These are phyloP conservation scores for Pseudomyrmex concolor DNA, from an alignment of 1,140 invertebrate genomes.

Conservation along the genomic window DNA sequence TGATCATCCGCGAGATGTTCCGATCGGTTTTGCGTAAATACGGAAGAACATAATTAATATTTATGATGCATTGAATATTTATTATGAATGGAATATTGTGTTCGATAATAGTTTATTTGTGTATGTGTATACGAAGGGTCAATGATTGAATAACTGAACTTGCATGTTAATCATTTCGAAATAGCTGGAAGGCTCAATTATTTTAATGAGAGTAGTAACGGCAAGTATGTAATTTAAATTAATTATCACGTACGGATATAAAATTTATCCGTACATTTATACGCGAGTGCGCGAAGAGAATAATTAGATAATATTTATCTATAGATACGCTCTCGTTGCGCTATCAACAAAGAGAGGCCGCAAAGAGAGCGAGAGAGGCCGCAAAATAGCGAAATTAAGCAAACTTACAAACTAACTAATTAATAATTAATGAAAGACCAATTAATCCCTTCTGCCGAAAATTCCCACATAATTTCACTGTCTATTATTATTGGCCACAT, in stretches of 20 bases:
- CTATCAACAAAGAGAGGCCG: constrained; percentile 13
- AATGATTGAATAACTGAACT: constrained; percentile 31
- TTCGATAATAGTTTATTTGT: neutral
- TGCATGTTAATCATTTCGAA: constrained; percentile 38
- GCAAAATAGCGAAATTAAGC: constrained; percentile 27
- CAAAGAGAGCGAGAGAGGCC: neutral
- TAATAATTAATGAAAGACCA: constrained; percentile 49
- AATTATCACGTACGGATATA: constrained; percentile 32
- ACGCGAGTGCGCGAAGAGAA: neutral
- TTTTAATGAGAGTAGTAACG: constrained; percentile 45
- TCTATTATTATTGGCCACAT: constrained; percentile 48
- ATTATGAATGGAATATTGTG: constrained; percentile 25
- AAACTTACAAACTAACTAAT: constrained; percentile 51
- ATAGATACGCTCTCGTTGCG: neutral
- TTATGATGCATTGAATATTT: neutral
- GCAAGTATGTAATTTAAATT: constrained; percentile 40
- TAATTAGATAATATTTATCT: constrained; percentile 48
- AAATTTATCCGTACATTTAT: constrained; percentile 17
- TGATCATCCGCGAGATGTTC: neutral
- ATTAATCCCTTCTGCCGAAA: constrained; percentile 54
- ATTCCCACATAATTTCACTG: constrained; percentile 40
- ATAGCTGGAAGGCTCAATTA: constrained; percentile 47
- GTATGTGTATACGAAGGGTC: neutral
- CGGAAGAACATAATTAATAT: neutral
- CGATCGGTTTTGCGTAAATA: constrained; percentile 13